Base-by-base conservation (phyloP, 1,140 invertebrate species). In the Drosophila azteca region DNA sequence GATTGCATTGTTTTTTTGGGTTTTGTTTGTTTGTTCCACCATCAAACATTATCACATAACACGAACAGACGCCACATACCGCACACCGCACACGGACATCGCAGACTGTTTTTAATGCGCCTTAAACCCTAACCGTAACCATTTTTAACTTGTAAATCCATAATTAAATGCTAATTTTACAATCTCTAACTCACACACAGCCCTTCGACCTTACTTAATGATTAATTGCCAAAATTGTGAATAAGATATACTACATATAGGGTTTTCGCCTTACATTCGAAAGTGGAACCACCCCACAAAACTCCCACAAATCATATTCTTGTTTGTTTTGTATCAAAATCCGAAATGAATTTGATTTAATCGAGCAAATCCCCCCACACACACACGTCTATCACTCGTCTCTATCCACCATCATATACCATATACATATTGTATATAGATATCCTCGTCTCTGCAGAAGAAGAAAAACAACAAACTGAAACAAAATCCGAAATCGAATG, bases 281-380 rank as follows among this genome's bases (percentile, higher is more conserved):
- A 9, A 35, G 9, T 9, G 29, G 29, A 35, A 57, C 11, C 6
- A 20, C 17, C 17, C 17, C 17, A 20, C 17, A 20, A 9, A 9
- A 53, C 17, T 15, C 13, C 39, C 20, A n/a, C 29, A 8, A 57
- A 62, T 51, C 9, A 49, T 49, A 13, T 49, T 49, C 46, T 22
- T 52, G 39, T 22, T 39, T 67, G 43, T 68, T 68, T 68, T 68
- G 62, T 69, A 69, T 68, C 63, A 68, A 69, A 69, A 68, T 68
- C 24, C 35, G 64, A 50, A 43, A 29, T 24, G 22, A 49, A 11
- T 35, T 35, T 41, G 8, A 50, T 64, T 66, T 65, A 39, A 31
- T 39, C 35, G 13, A 51, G 24, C 26, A 51, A 35, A 63, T 31
- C 9, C 4, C 24, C 43, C 46, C 24, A 26, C 22, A 24, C 22